These are phyloP conservation scores for Drosophila eohydei DNA, from an alignment of 2,888 invertebrate species.

Conservation along the genomic window DNA sequence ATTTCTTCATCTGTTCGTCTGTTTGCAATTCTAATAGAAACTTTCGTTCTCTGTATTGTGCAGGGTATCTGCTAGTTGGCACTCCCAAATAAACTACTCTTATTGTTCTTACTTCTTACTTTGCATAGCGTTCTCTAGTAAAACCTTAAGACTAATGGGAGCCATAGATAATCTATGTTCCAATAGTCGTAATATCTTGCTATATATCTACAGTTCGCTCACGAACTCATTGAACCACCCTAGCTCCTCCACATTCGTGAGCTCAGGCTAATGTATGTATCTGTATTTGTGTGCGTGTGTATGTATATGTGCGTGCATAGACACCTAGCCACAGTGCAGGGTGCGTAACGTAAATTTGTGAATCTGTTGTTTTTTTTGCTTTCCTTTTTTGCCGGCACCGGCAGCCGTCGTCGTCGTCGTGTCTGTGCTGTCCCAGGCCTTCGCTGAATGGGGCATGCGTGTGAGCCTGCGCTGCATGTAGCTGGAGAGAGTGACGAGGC, in stretches of 20 bases:
- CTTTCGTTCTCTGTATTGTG: no score
- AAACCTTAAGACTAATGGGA: neutral
- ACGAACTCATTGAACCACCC: conserved; percentile 11
- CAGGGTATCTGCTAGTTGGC: neutral
- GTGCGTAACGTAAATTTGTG: conserved; percentile 70
- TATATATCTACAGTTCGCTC: neutral
- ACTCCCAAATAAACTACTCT: neutral
- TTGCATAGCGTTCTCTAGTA: neutral
- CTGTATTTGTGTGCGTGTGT: conserved; percentile 24
- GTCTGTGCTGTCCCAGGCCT: conserved; percentile 20
- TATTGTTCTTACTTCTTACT: no score
- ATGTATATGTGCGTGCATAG: conserved; percentile 7
- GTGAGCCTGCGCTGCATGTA: conserved; percentile 45
- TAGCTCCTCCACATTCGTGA: conserved; percentile 32
- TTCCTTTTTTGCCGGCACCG: conserved; percentile 58
- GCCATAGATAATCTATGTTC: neutral
- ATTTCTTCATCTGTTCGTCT: no score
- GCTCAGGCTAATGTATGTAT: neutral
- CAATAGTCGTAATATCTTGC: neutral
- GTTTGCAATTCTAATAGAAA: no score
- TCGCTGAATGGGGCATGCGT: conserved; percentile 58
- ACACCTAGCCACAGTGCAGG: conserved; percentile 43
- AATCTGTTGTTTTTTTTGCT: conserved; percentile 15
- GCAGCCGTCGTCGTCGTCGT: conserved; percentile 11
- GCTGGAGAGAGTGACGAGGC: conserved; percentile 13